A percentile compares a stretch with the other conserved stretches of the same genome.
Conservation (phyloP, 2,113 vertebrate species). For the Gasterosteus aculeatus region DNA sequence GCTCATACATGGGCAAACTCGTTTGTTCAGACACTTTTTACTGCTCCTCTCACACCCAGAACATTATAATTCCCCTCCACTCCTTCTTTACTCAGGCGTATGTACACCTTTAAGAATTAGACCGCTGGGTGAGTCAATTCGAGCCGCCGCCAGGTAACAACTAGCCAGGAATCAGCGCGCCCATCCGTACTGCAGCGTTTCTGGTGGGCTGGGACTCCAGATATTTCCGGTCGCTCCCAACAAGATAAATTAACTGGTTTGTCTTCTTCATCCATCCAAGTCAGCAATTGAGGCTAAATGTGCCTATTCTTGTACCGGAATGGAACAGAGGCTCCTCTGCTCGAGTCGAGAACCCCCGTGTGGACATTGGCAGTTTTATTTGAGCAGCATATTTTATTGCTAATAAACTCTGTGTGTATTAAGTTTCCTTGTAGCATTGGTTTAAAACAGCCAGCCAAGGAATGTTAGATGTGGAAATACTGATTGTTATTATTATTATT, state of each 20-base stretch:
- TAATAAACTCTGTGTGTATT: neutral
- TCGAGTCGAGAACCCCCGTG: neutral
- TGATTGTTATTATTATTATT: neutral
- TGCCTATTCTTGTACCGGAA: neutral
- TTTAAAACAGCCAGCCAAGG: neutral
- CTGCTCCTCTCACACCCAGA: constrained; percentile 24
- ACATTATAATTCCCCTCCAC: constrained; percentile 6
- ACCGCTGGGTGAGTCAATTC: constrained; percentile 32
- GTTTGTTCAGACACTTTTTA: constrained; percentile 14
- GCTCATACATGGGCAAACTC: neutral
- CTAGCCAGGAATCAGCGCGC: constrained; percentile 44
- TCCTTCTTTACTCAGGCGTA: constrained; percentile 24
- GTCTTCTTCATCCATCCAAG: constrained; percentile 40
- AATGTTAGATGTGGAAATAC: neutral
- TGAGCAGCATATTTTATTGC: neutral
- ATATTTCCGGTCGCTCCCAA: constrained; percentile 13
- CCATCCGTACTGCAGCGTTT: constrained; percentile 25
- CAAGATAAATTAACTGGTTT: constrained; percentile 36
- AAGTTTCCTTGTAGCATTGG: neutral
- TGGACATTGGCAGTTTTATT: constrained; percentile 11
- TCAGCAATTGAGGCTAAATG: constrained; percentile 18
- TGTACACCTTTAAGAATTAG: constrained; percentile 31
- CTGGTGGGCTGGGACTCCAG: constrained; percentile 26
- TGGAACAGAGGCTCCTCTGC: constrained; percentile 17
- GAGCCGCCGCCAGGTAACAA: constrained; percentile 18